Percentiles rank a stretch among this genome's conserved stretches.
These are phyloP conservation scores for Aplochiton taeniatus DNA, from an alignment of 2,797 vertebrate species.

Conservation along the genomic window DNA sequence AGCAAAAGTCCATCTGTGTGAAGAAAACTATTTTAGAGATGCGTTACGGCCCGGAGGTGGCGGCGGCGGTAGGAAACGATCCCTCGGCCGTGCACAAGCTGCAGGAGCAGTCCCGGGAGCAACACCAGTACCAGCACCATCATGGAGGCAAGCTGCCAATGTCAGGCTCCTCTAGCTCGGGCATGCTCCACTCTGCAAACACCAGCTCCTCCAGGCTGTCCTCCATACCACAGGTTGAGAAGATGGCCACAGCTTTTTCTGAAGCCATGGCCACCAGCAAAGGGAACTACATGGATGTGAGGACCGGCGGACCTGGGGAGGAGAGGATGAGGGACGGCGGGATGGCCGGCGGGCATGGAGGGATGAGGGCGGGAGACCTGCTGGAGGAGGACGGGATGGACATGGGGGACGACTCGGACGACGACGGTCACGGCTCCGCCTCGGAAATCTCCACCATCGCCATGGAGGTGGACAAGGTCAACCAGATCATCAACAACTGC, in stretches of 20 bases:
- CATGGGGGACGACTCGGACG: conserved; percentile 86
- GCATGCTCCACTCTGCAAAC: conserved; percentile 78
- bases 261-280: conserved; percentile 85
- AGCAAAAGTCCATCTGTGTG: conserved; percentile 94
- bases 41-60: conserved; percentile 95
- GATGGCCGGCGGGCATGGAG: conserved; percentile 65
- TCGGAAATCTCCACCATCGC: conserved; percentile 99
- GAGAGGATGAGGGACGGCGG: conserved; percentile 75
- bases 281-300: conserved; percentile 95
- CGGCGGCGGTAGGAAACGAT: conserved; percentile 81
- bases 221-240: conserved; percentile 94
- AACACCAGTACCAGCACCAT: conserved; percentile 76
- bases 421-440: conserved; percentile 91
- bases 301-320: conserved; percentile 80
- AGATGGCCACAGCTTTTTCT: conserved; percentile 85
- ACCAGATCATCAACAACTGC: conserved; percentile 99
- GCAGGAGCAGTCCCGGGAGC: conserved; percentile 85
- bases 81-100: conserved; percentile 86
- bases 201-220: conserved; percentile 88
- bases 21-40: conserved; percentile 99
- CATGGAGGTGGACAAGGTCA: conserved; percentile 99
- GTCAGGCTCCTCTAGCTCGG: conserved; percentile 78
- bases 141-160: conserved; percentile 78
- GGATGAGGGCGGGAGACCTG: conserved; percentile 68
- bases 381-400: conserved; percentile 78